Base-by-base conservation (phyloP, 2,888 invertebrate genomes). In the Acrobasis consociella region DNA sequence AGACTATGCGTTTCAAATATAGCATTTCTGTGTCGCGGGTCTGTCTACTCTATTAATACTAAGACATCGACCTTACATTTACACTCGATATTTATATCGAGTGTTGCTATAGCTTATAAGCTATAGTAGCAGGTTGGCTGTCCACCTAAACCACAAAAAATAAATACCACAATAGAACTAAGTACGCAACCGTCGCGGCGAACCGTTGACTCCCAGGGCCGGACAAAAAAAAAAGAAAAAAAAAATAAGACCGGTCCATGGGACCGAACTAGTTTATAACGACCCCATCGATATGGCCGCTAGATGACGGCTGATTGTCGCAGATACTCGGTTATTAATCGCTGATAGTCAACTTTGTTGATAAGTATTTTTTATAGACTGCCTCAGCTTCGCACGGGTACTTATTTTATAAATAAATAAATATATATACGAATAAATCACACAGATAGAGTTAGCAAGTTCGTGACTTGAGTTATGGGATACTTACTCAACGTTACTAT, bases 191-290 rank as follows among this genome's bases (percentile, higher is more conserved):
- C n/a, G 22, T 31, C 55, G 55, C 56, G 42, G 46, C 56, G 5
- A 56, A 22, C 42, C 56, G 56, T 56, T 42, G 56, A 22, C 38
- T 38, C 53, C 38, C 38, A 39, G 46, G 1, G 46, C 11, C 46
- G 11, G 13, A n/a, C 46, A n/a, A 46, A 46, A 46, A n/a, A 11
- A 38, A 59, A 61, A 56, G 49, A 53, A 46, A 11, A 13, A 1
- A n/a, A 46, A 13, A 46, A 13, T n/a, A n/a, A 62, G 68, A 74
- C 76, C 72, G 70, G 76, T 76, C 71, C 68, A 68, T 31, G 5
- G 16, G 13, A 13, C 67, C 73, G 78, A 79, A 86, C 88, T 84
- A 84, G 88, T 89, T 87, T 84, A 85, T 86, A 87, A 87, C 83
- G 83, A 83, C 78, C 76, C 78, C 76, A 75, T 78, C 74, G 73